Base-by-base conservation (phyloP, 2,113 vertebrate species). In the Choloepus hoffmanni region DNA sequence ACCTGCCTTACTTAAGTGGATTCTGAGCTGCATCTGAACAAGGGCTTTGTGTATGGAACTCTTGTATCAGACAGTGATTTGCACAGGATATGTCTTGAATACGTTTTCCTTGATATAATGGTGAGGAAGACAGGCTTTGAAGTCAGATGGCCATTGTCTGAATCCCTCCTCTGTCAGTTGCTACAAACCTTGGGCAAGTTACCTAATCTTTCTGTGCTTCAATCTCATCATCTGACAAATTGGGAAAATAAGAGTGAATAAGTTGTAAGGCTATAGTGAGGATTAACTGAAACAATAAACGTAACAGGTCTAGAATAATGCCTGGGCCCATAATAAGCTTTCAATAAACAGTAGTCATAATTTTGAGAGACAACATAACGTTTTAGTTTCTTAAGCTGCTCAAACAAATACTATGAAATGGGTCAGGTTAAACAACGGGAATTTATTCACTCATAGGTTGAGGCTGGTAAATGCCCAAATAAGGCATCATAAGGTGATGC, bases 241-340 rank as follows among this genome's bases (percentile, higher is more conserved):
- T 73, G 15, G 72, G 9, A 77, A 84, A 50, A 68, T 5, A 77
- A 14, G 8, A 94, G 45, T 72, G 15, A 5, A 28, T 70, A 48
- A 8, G 67, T 73, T 8, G 90, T 18, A 87, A 33, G 19, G 10
- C 13, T 95, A 4, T 85, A 60, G 11, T 78, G 23, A 92, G 26
- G 21, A 48, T 90, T 78, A 67, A 67, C 40, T 83, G 28, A 67
- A n/a, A 73, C 76, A 62, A 84, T 84, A 78, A 83, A 92, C 43
- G 6, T 50, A 40, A 93, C 68, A 24, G 55, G 13, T 9, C 60
- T 76, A 92, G 79, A 81, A 65, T 43, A 85, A 95, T 55, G 36
- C 43, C 26, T 40, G 13, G 48, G 16, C 14, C 26, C 45, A 24
- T 30, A 21, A 11, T 23, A 78, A 87, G 15, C 30, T 92, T 83